Base-by-base conservation (phyloP, 2,888 invertebrate species). In the Ferrisia virgata region DNA sequence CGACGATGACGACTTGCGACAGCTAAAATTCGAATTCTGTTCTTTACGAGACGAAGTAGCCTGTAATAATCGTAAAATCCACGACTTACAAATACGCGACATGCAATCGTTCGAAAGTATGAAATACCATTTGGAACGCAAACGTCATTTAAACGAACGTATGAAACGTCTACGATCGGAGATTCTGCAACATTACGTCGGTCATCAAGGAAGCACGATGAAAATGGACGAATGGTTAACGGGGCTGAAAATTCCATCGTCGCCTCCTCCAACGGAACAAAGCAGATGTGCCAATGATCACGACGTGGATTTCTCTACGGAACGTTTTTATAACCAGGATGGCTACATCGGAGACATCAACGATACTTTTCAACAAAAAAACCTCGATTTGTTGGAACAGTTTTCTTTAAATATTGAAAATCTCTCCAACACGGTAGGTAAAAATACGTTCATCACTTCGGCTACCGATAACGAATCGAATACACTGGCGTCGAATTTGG, bases 281-380 rank as follows among this genome's bases (percentile, higher is more conserved):
- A 13, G 1, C 1, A 64, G 13, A n/a, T 53, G 15, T 13, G 1
- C 64, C 69, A 31, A 69, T 13, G 69, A 69, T 6, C 2, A 47
- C 13, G 47, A 5, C 8, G n/a, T 43, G 47, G 18, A 6, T 2
- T 0, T 13, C n/a, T 25, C 13, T 13, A 25, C 22, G 64, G 2
- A 15, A 0, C 64, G 3, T 0, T n/a, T n/a, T n/a, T 22, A 64
- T 33, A 5, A 33, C 15, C 2, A 72, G n/a, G 72, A 72, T 4
- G 3, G 4, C 9, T 15, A n/a, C 6, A 47, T 47, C n/a, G 28
- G 25, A 31, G 33, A 72, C 31, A 31, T 72, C 4, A 33, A 31
- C 72, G 72, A 33, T 33, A 72, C 28, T n/a, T 31, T 72, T n/a
- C n/a, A 72, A 72, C 72, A 72, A 72, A 72, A 72, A 13, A 33